Conservation (phyloP, 2,888 invertebrate genomes). For the Orthosia cruda region DNA sequence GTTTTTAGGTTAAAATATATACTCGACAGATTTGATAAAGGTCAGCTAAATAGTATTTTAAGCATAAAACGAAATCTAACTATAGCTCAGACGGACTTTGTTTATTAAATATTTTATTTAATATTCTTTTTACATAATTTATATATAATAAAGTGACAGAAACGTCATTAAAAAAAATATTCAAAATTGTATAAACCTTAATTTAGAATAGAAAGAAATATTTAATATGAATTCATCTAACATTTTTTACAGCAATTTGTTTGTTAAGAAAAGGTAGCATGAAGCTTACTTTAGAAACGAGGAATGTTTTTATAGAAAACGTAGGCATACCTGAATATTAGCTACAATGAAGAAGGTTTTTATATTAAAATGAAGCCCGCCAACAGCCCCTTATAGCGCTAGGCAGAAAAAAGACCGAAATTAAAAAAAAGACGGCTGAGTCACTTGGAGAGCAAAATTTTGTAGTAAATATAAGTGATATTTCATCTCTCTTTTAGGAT, state of each 20-base stretch:
- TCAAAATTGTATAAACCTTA: not conserved
- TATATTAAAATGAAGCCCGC: slow-evolving; percentile 54
- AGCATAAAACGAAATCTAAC: not conserved
- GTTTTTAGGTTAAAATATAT: not conserved
- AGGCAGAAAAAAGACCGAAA: slow-evolving; percentile 40
- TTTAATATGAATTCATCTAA: slow-evolving; percentile 12
- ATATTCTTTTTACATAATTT: too few species aligned
- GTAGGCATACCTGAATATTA: slow-evolving; percentile 27
- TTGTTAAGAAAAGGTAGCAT: slow-evolving; percentile 1
- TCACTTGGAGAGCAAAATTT: slow-evolving; percentile 21
- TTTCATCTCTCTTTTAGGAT: not conserved
- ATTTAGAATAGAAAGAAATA: not conserved
- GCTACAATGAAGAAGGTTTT: slow-evolving; percentile 42
- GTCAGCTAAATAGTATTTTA: not conserved
- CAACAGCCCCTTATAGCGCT: slow-evolving; percentile 21
- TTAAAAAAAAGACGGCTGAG: slow-evolving; percentile 48
- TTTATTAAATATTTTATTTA: too few species aligned
- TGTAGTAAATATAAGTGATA: slow-evolving; percentile 4
- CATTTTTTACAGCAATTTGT: slow-evolving; percentile 7
- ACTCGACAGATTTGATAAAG: not conserved
- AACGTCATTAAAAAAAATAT: not conserved
- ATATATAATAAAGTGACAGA: not conserved
- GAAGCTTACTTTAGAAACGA: not conserved
- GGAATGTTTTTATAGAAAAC: slow-evolving; percentile 18
- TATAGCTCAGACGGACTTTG: not conserved